A percentile compares a stretch with the other conserved stretches of the same genome.
Evolutionary conservation across 2,113 vertebrate species (phyloP).

Genomic region (Perognathus longimembris): DNA sequence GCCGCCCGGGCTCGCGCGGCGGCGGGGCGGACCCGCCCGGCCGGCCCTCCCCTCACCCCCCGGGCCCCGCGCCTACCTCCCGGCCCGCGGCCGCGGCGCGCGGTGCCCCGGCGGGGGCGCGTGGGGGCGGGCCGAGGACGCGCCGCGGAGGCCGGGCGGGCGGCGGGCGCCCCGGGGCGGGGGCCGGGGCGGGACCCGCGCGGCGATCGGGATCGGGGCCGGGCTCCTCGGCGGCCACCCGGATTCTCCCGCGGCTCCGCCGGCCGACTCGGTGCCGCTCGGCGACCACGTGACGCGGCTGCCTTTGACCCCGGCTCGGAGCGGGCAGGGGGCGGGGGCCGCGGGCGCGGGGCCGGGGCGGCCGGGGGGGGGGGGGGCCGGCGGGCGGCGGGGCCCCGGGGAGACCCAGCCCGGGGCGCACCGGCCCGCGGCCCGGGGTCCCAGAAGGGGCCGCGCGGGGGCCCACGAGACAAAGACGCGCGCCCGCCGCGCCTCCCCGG

Average conservation of each 20-base stretch:
- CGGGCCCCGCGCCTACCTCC: slow-evolving; percentile 51
- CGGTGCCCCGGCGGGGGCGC: slow-evolving; percentile 48
- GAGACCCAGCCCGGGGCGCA: slow-evolving; percentile 61
- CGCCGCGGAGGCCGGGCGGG: background rate
- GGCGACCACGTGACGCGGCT: slow-evolving; percentile 81
- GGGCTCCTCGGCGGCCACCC: slow-evolving; percentile 73
- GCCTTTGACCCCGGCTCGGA: slow-evolving; percentile 79
- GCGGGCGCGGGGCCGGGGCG: slow-evolving; percentile 40
- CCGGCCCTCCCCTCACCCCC: background rate
- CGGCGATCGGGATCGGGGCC: slow-evolving; percentile 52
- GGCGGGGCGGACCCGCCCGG: background rate
- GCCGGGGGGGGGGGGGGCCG: background rate
- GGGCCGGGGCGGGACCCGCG: slow-evolving; percentile 74
- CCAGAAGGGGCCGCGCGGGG: background rate
- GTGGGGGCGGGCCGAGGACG: background rate
- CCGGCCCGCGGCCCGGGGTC: slow-evolving; percentile 56
- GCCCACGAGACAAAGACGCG: slow-evolving; percentile 76
- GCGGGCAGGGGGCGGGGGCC: slow-evolving; percentile 75
- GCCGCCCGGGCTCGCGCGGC: too few species aligned
- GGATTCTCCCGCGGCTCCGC: slow-evolving; percentile 77
- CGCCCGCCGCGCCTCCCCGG: background rate
- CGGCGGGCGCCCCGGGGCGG: slow-evolving; percentile 63
- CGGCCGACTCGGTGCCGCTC: slow-evolving; percentile 80
- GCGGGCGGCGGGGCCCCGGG: slow-evolving; percentile 38
- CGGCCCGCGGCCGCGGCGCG: background rate